Percentiles rank a stretch among this genome's conserved stretches.
These are phyloP conservation scores for Oophaga pumilio DNA, from an alignment of 2,113 vertebrate genomes.

Conservation along the genomic window DNA sequence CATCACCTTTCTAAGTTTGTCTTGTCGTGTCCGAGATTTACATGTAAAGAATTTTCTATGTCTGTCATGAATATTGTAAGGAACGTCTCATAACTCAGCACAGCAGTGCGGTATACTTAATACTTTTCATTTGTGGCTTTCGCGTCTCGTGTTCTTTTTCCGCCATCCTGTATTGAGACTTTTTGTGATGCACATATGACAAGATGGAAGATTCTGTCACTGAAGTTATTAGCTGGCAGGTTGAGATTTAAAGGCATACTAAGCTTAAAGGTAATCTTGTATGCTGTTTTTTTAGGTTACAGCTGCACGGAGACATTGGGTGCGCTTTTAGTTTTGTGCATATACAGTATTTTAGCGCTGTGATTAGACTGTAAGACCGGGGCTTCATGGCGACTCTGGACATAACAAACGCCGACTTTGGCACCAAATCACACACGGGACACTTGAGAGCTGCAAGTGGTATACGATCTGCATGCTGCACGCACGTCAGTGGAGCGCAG, in stretches of 20 bases:
- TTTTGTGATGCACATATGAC: background rate
- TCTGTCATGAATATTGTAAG: conserved; percentile 30
- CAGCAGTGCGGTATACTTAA: background rate
- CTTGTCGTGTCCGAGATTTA: background rate
- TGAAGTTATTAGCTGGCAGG: background rate
- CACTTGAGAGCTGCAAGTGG: too few relatives aligned
- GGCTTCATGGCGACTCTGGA: too few relatives aligned
- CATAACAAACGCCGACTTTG: too few relatives aligned
- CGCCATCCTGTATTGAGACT: background rate
- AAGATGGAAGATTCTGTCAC: background rate
- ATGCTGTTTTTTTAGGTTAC: background rate
- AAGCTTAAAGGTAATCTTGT: background rate
- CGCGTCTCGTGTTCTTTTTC: background rate
- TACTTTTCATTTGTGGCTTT: conserved; percentile 38
- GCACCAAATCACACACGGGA: too few relatives aligned
- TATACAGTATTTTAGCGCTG: too few relatives aligned
- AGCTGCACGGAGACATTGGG: too few relatives aligned
- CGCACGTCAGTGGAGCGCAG: background rate
- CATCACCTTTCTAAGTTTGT: background rate
- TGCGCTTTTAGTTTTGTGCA: too few relatives aligned
- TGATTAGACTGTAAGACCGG: too few relatives aligned
- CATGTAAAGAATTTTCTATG: conserved; percentile 40
- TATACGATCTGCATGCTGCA: too few relatives aligned
- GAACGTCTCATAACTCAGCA: conserved; percentile 13
- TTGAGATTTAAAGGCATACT: background rate